A percentile compares a stretch with the other conserved stretches of the same genome.
Evolutionary conservation across 2,797 vertebrate species (phyloP).

Genomic region (Rhinella marina): DNA sequence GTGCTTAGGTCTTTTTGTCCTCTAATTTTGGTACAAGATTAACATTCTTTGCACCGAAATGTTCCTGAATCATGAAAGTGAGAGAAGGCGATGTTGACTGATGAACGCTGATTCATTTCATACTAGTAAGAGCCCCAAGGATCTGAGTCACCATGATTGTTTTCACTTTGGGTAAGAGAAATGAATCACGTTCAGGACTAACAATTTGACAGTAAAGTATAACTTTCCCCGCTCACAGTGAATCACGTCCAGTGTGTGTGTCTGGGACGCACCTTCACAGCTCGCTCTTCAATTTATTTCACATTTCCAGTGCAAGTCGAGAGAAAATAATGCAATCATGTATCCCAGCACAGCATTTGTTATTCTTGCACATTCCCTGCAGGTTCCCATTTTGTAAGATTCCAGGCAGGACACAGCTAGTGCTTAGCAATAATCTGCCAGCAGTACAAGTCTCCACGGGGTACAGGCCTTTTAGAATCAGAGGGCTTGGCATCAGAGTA

Average conservation of each 20-base stretch:
- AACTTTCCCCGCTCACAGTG: conserved; percentile 42
- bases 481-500: conserved; percentile 9
- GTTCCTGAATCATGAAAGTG: conserved; percentile 12
- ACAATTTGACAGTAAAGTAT: conserved; percentile 58
- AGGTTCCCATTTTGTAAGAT: conserved; percentile 34
- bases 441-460: conserved; percentile 53
- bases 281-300: conserved; percentile 24
- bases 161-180: conserved; percentile 28
- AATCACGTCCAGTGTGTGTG: conserved; percentile 63
- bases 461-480: conserved; percentile 44
- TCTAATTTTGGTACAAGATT: background rate
- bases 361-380: conserved; percentile 40
- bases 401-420: conserved; percentile 45
- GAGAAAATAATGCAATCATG: conserved; percentile 28
- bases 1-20: background rate
- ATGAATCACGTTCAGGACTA: conserved; percentile 61
- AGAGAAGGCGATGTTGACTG: conserved; percentile 14
- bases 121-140: conserved; percentile 41
- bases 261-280: conserved; percentile 61
- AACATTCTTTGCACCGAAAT: background rate
- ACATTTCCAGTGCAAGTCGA: conserved; percentile 14
- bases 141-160: conserved; percentile 48
- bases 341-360: conserved; percentile 34
- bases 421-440: conserved; percentile 44
- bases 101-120: conserved; percentile 41